A percentile compares a stretch with the other conserved stretches of the same genome.
Evolutionary conservation across 1,140 invertebrate species (phyloP).

Genomic region (Amphibalanus amphitrite): DNA sequence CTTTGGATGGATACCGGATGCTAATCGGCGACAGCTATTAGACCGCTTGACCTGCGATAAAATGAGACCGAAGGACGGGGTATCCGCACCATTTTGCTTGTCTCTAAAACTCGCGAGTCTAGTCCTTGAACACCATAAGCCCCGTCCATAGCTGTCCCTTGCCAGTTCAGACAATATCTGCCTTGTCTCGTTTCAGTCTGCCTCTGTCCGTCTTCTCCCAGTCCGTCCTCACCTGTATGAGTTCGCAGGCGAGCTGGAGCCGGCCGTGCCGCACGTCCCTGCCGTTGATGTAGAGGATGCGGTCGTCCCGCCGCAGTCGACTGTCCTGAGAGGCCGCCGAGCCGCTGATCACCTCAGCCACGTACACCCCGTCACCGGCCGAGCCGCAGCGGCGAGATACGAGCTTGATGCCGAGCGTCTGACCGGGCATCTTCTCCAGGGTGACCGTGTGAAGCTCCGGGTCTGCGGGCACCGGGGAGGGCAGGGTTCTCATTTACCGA

Average conservation of each 20-base stretch:
- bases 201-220: background rate
- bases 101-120: too few species aligned
- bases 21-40: too few species aligned
- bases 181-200: background rate
- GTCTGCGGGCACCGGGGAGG: background rate
- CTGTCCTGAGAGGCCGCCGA: conserved; percentile 37
- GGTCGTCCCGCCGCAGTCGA: conserved; percentile 38
- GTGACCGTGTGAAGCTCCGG: conserved; percentile 29
- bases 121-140: too few species aligned
- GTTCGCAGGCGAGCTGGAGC: conserved; percentile 30
- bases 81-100: too few species aligned
- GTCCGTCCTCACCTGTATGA: conserved; percentile 28
- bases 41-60: too few species aligned
- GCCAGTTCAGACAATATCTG: background rate
- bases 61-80: too few species aligned
- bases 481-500: too few species aligned
- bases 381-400: conserved; percentile 27
- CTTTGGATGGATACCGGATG: too few species aligned
- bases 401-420: conserved; percentile 30
- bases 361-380: conserved; percentile 27
- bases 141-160: background rate
- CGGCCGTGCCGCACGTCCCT: conserved; percentile 28
- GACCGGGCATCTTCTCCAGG: conserved; percentile 27
- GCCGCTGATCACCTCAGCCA: conserved; percentile 31
- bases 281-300: conserved; percentile 36